Evolutionary conservation across 2,888 invertebrate genomes (phyloP), one percentile per base, ranked within the genome.

Genomic region (Cataglyphis albicans): DNA sequence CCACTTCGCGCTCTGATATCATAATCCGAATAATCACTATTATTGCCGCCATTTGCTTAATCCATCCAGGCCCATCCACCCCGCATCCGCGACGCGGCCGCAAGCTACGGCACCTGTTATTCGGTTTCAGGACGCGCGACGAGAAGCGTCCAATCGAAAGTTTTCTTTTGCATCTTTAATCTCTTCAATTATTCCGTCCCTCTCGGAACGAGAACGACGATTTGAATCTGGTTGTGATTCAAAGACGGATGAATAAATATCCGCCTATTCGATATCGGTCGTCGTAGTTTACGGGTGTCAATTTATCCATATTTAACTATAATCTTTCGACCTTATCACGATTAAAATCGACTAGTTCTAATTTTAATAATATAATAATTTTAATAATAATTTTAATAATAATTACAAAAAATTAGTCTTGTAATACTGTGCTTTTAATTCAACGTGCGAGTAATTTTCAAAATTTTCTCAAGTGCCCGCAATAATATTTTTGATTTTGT

Each of bases 1-100:
- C 93, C 92, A 93, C 93, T 94, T 93, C 93, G 92, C 94, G 92
- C 93, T 91, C 94, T 94, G 94, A 94, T 94, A 94, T 94, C 94
- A 94, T 94, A 94, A 94, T 94, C 94, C 94, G 93, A 94, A 94
- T 94, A 94, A 94, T 94, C 94, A 93, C 94, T 93, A 93, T 94
- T 94, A 94, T 94, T 94, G 94, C 94, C 92, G 91, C 93, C 93
- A 94, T 94, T 94, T 94, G 92, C 92, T 93, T 94, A 94, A 94
- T 94, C 94, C 94, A 86, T n/a, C n/a, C n/a, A 88, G 82, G 78
- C 86, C 80, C 82, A 83, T 80, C 80, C 81, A 73, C 80, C 68
- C 44, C 55, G 76, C 74, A 25, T 48, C 68, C 84, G 65, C 85
- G 65, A 78, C 70, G 81, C 72, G 73, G 80, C 84, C 72, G 82